Evolutionary conservation across 2,797 vertebrate species (phyloP).

Genomic region (Lacerta viridis): DNA sequence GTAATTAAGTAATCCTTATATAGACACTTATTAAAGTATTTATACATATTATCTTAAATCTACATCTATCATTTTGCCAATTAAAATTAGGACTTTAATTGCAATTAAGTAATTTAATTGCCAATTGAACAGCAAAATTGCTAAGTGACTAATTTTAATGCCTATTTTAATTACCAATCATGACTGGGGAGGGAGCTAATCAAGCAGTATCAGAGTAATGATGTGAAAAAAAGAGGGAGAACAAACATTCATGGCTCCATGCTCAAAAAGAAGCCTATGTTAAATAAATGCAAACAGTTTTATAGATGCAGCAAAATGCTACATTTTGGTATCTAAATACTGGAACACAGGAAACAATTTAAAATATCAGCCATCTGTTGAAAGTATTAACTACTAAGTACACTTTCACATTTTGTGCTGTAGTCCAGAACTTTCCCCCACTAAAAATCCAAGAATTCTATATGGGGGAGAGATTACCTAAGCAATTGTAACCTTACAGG

Average conservation of each 20-base stretch:
- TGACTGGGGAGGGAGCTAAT: slow-evolving; percentile 92
- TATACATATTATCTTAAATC: slow-evolving; percentile 91
- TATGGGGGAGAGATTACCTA: background rate
- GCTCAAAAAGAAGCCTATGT: slow-evolving; percentile 79
- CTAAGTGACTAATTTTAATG: slow-evolving; percentile 96
- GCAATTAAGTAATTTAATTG: slow-evolving; percentile 97
- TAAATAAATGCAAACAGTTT: slow-evolving; percentile 83
- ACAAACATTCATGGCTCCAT: slow-evolving; percentile 83
- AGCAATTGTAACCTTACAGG: slow-evolving; percentile 20
- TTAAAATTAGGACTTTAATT: slow-evolving; percentile 92
- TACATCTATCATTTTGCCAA: slow-evolving; percentile 92
- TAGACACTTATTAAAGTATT: slow-evolving; percentile 91
- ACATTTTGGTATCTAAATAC: slow-evolving; percentile 60
- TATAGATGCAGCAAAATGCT: slow-evolving; percentile 65
- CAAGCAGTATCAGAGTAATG: slow-evolving; percentile 88
- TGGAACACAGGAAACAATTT: slow-evolving; percentile 45
- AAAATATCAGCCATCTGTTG: slow-evolving; percentile 44
- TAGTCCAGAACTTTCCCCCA: background rate
- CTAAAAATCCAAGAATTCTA: slow-evolving; percentile 1
- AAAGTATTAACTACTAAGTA: background rate
- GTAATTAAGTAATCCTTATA: slow-evolving; percentile 90
- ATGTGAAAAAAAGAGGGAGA: slow-evolving; percentile 83
- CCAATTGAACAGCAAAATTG: slow-evolving; percentile 94
- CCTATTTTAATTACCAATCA: slow-evolving; percentile 96
- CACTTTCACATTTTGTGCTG: slow-evolving; percentile 36